Evolutionary conservation across 2,888 invertebrate species (phyloP).

Genomic region (Molanna angustata): DNA sequence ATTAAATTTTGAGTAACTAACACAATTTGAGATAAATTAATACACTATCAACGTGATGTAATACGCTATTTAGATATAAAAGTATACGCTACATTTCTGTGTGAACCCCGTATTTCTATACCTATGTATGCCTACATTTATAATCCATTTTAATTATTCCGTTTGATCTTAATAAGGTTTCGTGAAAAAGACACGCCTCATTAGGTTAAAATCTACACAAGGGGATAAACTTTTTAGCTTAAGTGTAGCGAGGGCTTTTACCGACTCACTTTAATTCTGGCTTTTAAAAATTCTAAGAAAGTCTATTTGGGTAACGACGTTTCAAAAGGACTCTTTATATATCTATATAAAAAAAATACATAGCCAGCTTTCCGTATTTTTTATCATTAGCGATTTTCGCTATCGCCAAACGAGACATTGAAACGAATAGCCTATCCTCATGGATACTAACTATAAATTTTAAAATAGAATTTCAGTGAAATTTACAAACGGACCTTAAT

Average conservation of each 20-base stretch:
- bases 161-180: conserved; percentile 17
- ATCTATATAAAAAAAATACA: too few relatives aligned
- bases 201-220: conserved; percentile 16
- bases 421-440: too few relatives aligned
- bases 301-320: conserved; percentile 9
- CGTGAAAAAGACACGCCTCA: conserved; percentile 15
- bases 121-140: not conserved
- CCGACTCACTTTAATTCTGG: conserved; percentile 8
- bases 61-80: too few relatives aligned
- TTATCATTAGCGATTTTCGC: conserved; percentile 9
- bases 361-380: not conserved
- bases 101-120: too few relatives aligned
- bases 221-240: conserved; percentile 14
- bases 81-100: too few relatives aligned
- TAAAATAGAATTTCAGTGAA: conserved; percentile 3
- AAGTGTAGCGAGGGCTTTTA: conserved; percentile 5
- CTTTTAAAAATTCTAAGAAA: conserved; percentile 16
- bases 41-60: too few relatives aligned
- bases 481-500: too few relatives aligned
- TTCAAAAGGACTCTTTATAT: conserved; percentile 1
- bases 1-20: too few relatives aligned
- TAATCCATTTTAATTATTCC: conserved; percentile 9
- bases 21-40: too few relatives aligned
- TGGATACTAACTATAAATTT: too few relatives aligned
- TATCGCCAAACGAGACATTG: conserved; percentile 7